Evolutionary conservation across 2,797 vertebrate species (phyloP), one percentile per base, ranked within the genome.

Genomic region (Scarus forsteni): DNA sequence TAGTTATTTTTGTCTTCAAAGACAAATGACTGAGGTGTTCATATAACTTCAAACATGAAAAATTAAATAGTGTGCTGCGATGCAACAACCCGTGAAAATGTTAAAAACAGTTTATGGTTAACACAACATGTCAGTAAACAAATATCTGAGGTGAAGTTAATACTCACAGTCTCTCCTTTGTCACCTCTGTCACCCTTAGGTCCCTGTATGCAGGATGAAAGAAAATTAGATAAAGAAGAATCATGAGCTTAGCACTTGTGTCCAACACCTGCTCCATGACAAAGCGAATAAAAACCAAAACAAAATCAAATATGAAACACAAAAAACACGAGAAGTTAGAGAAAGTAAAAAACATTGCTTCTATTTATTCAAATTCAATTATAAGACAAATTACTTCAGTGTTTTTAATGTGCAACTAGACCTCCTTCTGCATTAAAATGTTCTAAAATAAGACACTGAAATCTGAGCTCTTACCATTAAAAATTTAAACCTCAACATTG

Each of bases 141-240:
- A 15, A 59, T 48, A 40, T 54, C 11, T 0, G 39, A 11, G 11
- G 1, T 27, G 36, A n/a, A 15, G 55, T 64, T 14, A 5, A 63
- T 76, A 88, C 75, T 93, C 42, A 95, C 95, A 85, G 35, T 85
- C 1, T 94, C 90, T 75, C 95, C 95, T 85, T 60, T 82, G 64
- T 92, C 88, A 9, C 94, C 94, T 6, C 1, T 70, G 4, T 87
- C 85, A 3, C 94, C 95, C 54, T 92, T 93, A 35, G 65, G 76
- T 48, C 95, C 95, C 95, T 95, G 75, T 38, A 11, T 27, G 27
- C 18, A 46, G 64, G 67, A 75, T 59, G 3, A 42, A 80, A 71
- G 44, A 59, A 11, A 16, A 60, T 18, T 13, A 66, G 7, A 68
- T 15, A 56, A 66, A 45, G 35, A 67, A 6, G 42, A 0, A 54